A percentile compares a stretch with the other conserved stretches of the same genome.
Conservation (phyloP, 2,888 invertebrate species). For the Iselma pallidipennis region DNA sequence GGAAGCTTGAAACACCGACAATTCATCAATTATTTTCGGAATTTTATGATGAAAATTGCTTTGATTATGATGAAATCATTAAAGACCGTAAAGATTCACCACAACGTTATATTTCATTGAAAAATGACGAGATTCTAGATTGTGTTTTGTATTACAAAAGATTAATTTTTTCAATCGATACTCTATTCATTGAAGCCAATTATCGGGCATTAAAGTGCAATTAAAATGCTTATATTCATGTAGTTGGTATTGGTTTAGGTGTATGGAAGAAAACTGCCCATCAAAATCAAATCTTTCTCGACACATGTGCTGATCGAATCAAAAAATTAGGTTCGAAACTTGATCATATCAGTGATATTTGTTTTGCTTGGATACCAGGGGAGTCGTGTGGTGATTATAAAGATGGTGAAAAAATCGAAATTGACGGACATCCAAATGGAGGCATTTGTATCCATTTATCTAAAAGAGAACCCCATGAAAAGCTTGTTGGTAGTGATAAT, state of each 20-base stretch:
- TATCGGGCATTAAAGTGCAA: slow-evolving; percentile 58
- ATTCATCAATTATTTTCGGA: slow-evolving; percentile 41
- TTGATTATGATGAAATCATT: slow-evolving; percentile 23
- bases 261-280: slow-evolving; percentile 68
- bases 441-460: slow-evolving; percentile 57
- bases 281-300: slow-evolving; percentile 66
- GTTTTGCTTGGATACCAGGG: slow-evolving; percentile 66
- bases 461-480: slow-evolving; percentile 62
- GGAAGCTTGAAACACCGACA: slow-evolving; percentile 27
- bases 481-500: slow-evolving; percentile 55
- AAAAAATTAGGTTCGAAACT: slow-evolving; percentile 54
- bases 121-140: slow-evolving; percentile 33
- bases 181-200: slow-evolving; percentile 66
- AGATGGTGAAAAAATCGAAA: slow-evolving; percentile 49
- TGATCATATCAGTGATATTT: slow-evolving; percentile 63
- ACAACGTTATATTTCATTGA: slow-evolving; percentile 27
- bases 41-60: slow-evolving; percentile 34
- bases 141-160: slow-evolving; percentile 57
- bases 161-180: slow-evolving; percentile 63
- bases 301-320: slow-evolving; percentile 66
- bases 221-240: slow-evolving; percentile 65
- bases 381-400: slow-evolving; percentile 57
- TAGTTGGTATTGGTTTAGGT: slow-evolving; percentile 71
- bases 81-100: background rate
- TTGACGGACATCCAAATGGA: slow-evolving; percentile 36